Percentiles rank a stretch among this genome's conserved stretches.
Conservation (phyloP, 2,797 vertebrate species). For the Rachycentron canadum region DNA sequence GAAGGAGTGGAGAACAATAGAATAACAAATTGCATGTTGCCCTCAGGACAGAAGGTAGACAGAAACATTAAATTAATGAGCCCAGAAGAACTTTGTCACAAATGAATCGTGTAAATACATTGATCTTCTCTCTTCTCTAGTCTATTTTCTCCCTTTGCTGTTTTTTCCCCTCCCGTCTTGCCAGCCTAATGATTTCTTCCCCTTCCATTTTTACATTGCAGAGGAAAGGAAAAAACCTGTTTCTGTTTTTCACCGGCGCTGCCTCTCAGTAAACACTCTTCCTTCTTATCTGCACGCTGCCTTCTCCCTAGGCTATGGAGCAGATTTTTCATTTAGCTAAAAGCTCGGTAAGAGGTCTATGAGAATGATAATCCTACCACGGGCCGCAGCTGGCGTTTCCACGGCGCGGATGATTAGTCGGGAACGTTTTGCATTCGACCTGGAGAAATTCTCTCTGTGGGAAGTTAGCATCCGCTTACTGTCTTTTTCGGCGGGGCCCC, state of each 20-base stretch:
- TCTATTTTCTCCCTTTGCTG: conserved; percentile 62
- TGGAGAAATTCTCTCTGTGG: conserved; percentile 99
- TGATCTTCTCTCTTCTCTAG: conserved; percentile 92
- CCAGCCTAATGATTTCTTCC: conserved; percentile 74
- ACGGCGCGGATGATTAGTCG: conserved; percentile 98
- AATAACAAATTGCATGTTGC: conserved; percentile 95
- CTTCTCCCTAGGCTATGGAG: conserved; percentile 98
- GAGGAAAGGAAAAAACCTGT: conserved; percentile 89
- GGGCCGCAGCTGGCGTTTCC: conserved; percentile 98
- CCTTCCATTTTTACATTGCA: conserved; percentile 87
- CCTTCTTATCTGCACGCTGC: conserved; percentile 96
- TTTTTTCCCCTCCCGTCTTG: conserved; percentile 76
- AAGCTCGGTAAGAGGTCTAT: conserved; percentile 99
- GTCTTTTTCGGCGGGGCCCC: conserved; percentile 85
- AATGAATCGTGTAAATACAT: conserved; percentile 99
- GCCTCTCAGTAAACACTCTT: conserved; percentile 96
- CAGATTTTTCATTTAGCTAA: conserved; percentile 99
- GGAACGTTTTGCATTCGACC: conserved; percentile 99
- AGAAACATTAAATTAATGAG: conserved; percentile 99
- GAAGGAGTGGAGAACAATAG: conserved; percentile 81
- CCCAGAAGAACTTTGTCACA: conserved; percentile 97
- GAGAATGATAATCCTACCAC: conserved; percentile 99
- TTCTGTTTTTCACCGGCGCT: conserved; percentile 94
- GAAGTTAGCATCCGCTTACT: conserved; percentile 99
- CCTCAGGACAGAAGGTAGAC: conserved; percentile 98